phyloP scores from a whole-genome alignment of 1,140 invertebrate genomes.

The Drosophila malerkotliana region DNA sequence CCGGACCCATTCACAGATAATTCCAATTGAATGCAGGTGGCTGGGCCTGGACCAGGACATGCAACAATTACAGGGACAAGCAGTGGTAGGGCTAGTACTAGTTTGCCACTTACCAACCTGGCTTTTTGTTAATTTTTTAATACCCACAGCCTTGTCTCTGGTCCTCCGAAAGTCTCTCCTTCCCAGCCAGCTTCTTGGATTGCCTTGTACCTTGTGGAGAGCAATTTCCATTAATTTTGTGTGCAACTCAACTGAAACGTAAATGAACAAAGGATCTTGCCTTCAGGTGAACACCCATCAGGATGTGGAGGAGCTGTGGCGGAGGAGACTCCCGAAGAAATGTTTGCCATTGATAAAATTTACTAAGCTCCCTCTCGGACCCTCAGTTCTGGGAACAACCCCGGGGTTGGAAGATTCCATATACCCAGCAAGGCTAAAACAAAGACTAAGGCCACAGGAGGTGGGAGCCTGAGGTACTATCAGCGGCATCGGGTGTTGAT shows the following conservation, averaged over 20 bases:
- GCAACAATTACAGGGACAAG: constrained; percentile 38
- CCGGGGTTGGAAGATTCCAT: background rate
- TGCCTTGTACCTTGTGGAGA: constrained; percentile 38
- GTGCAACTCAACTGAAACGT: constrained; percentile 72
- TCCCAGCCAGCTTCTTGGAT: constrained; percentile 18
- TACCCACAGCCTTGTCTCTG: constrained; percentile 18
- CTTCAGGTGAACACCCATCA: constrained; percentile 55
- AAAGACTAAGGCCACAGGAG: background rate
- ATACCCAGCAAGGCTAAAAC: constrained; percentile 1
- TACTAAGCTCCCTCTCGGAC: constrained; percentile 35
- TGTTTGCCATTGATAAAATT: constrained; percentile 73
- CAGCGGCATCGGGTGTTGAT: constrained; percentile 76
- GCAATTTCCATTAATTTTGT: constrained; percentile 77
- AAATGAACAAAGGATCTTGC: constrained; percentile 70
- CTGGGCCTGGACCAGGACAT: constrained; percentile 10
- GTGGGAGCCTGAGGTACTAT: constrained; percentile 36
- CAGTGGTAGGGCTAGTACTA: constrained; percentile 7
- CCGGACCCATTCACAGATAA: constrained; percentile 42
- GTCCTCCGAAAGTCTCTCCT: background rate
- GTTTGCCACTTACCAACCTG: constrained; percentile 37
- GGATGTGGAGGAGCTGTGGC: background rate
- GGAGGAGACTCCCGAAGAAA: constrained; percentile 14
- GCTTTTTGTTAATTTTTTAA: constrained; percentile 58
- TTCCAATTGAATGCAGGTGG: constrained; percentile 50
- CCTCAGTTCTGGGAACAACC: constrained; percentile 6